Evolutionary conservation across 2,113 vertebrate genomes (phyloP).

Genomic region (Microtus montanus): DNA sequence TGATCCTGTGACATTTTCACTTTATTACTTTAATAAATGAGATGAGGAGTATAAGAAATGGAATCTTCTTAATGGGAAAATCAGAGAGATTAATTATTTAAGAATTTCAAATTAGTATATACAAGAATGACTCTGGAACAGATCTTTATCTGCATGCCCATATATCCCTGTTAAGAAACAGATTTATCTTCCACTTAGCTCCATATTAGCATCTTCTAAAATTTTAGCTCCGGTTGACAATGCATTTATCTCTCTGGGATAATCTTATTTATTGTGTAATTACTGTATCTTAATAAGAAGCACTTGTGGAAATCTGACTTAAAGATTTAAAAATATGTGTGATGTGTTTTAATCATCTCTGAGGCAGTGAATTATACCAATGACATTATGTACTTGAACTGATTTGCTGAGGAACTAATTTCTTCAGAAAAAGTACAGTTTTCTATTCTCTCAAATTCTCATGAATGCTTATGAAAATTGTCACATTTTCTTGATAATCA

Average conservation of each 20-base stretch:
- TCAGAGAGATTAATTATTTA: slow-evolving; percentile 58
- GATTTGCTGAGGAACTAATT: slow-evolving; percentile 54
- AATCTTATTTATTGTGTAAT: slow-evolving; percentile 56
- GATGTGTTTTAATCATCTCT: slow-evolving; percentile 1
- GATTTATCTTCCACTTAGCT: background rate
- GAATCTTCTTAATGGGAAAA: slow-evolving; percentile 36
- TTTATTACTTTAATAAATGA: slow-evolving; percentile 61
- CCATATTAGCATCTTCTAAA: slow-evolving; percentile 2
- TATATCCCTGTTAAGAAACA: background rate
- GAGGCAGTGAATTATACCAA: slow-evolving; percentile 21
- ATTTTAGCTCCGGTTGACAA: slow-evolving; percentile 13
- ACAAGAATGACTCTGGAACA: slow-evolving; percentile 10
- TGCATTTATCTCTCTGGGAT: background rate
- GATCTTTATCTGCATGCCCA: slow-evolving; percentile 4
- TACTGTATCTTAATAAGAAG: slow-evolving; percentile 26
- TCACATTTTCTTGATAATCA: background rate
- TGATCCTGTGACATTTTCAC: slow-evolving; percentile 37
- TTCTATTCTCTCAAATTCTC: slow-evolving; percentile 6
- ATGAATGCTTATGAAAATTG: background rate
- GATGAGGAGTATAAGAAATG: background rate
- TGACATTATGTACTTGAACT: slow-evolving; percentile 42
- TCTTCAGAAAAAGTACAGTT: background rate
- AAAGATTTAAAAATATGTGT: slow-evolving; percentile 44
- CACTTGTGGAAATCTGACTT: slow-evolving; percentile 37
- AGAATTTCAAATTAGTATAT: slow-evolving; percentile 55